A percentile compares a stretch with the other conserved stretches of the same genome.
phyloP scores from a whole-genome alignment of 2,888 invertebrate genomes.

The Psylliodes chrysocephalus region DNA sequence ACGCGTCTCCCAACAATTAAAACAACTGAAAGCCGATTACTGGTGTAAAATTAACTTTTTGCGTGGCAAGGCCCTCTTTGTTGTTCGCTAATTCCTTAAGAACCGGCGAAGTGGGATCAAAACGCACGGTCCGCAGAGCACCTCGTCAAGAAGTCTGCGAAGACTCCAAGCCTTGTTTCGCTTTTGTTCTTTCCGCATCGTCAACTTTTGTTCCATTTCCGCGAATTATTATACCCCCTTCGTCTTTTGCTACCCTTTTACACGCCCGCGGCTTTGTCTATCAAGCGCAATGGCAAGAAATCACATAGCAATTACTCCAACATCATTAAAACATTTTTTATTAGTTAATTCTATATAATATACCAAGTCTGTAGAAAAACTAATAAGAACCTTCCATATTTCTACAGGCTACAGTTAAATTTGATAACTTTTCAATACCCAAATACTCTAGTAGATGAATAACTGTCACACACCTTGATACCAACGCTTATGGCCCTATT shows the following conservation, averaged over 20 bases:
- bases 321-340: no score
- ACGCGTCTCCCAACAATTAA: constrained; percentile 29
- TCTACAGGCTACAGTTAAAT: no score
- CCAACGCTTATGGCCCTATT: no score
- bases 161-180: constrained; percentile 47
- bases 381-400: no score
- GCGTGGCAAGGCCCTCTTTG: constrained; percentile 46
- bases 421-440: no score
- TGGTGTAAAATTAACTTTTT: constrained; percentile 51
- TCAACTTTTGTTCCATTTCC: constrained; percentile 63
- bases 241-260: no score
- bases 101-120: constrained; percentile 52
- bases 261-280: neutral
- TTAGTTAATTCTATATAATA: no score
- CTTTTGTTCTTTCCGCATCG: constrained; percentile 63
- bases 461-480: no score
- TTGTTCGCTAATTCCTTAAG: constrained; percentile 53
- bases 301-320: no score
- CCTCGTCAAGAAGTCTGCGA: constrained; percentile 50
- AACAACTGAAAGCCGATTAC: constrained; percentile 41
- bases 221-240: constrained; percentile 58
- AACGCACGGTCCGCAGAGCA: constrained; percentile 49
- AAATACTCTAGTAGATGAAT: no score
- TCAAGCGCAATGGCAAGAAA: no score
- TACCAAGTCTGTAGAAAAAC: no score